Base-by-base conservation (phyloP, 2,797 vertebrate species). In the Diplodus sargus region DNA sequence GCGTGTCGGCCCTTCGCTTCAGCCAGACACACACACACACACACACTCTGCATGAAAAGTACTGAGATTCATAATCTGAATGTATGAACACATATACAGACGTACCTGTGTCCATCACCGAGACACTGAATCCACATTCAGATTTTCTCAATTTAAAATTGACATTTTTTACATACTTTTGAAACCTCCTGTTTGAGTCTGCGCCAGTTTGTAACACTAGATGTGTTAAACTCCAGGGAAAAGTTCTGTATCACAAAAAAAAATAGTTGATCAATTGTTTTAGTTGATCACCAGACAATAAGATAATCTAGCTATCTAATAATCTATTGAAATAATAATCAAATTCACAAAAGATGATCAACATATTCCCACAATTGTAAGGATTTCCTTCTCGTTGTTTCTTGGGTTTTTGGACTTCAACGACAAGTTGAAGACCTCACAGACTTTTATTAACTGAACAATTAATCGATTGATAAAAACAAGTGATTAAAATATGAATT, bases 1-100 rank as follows among this genome's bases (percentile, higher is more conserved):
- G 95, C 85, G 93, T 95, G 61, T 67, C 62, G 63, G 42, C 60
- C 56, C 53, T 78, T 78, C 43, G 59, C 22, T 72, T 64, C 22
- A 63, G 70, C 56, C 59, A 76, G 17, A 12, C 43, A 45, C 43
- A 15, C 15, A 57, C 28, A 28, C 28, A 28, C 28, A 28, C 28
- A 28, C 28, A 28, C 28, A 28, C 28, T 4, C 56, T 51, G 28
- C 9, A 8, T 53, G 49, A 56, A n/a, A 70, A 20, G n/a, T 58
- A 30, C 20, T 20, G 8, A 60, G n/a, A 68, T 78, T 54, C 42
- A 28, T 64, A 17, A 43, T 47, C 42, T 66, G 28, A 7, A 48
- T 49, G 79, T 67, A 17, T 66, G 16, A n/a, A 54, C 60, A 70
- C 3, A 23, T 52, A 20, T 14, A 39, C 34, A 53, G 23, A 42